Base-by-base conservation (phyloP, 2,888 invertebrate species). In the Megalurothrips usitatus region DNA sequence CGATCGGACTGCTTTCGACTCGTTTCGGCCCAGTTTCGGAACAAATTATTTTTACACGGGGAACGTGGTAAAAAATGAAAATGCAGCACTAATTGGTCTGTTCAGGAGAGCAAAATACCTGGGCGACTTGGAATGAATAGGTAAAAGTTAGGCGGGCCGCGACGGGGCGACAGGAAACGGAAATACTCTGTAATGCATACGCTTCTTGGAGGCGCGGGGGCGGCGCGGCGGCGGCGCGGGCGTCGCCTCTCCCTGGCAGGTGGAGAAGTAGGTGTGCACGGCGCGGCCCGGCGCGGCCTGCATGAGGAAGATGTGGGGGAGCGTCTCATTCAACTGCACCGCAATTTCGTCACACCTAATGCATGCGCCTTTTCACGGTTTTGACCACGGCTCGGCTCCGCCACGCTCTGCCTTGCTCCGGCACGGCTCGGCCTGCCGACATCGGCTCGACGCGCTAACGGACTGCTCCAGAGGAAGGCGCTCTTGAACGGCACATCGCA, bases 311-410 rank as follows among this genome's bases (percentile, higher is more conserved):
- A 43, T 43, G 34, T 43, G 34, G 34, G 68, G 68, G 26, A 26
- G 34, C 34, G 68, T 75, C 68, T 75, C 68, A 75, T 75, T 75
- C 68, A 75, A 75, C 68, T 75, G 68, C 68, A 9, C 68, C 68
- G 68, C 68, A 75, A 75, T 75, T 23, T 75, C 68, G 68, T 75
- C 68, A 75, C 68, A 75, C 68, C 68, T 75, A 23, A 26, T 75
- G 68, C 68, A 75, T 58, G 58, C 58, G 11, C 58, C 58, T 58
- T 58, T 58, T 58, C 58, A 58, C 58, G 58, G 58, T 58, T 17
- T 58, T 17, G n/a, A 17, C 58, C 58, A 11, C 19, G 19, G 58
- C 19, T 6, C 58, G 23, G 68, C n/a, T 23, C n/a, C 68, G 23
- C 68, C 68, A n/a, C n/a, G 63, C 63, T 1, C 68, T n/a, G 63